A percentile compares a stretch with the other conserved stretches of the same genome.
phyloP scores from a whole-genome alignment of 2,888 invertebrate genomes.

The Lasioglossum calceatum region DNA sequence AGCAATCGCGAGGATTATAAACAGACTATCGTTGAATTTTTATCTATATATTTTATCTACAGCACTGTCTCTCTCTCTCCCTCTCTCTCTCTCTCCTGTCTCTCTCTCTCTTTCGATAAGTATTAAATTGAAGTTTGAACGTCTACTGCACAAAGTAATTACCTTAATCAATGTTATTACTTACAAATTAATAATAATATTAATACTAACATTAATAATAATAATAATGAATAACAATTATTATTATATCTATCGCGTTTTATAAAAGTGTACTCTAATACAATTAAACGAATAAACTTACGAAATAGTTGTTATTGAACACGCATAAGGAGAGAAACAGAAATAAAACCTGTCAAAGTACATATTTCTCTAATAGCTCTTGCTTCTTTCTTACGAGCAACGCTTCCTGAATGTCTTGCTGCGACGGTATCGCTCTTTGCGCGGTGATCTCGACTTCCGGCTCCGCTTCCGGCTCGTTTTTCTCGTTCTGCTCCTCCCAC shows the following conservation, averaged over 20 bases:
- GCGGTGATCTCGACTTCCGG: constrained; percentile 88
- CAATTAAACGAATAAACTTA: constrained; percentile 78
- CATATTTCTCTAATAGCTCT: constrained; percentile 95
- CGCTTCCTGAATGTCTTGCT: constrained; percentile 97
- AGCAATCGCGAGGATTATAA: constrained; percentile 70
- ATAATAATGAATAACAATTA: constrained; percentile 47
- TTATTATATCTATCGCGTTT: constrained; percentile 83
- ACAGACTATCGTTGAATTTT: constrained; percentile 75
- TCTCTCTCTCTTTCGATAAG: constrained; percentile 73
- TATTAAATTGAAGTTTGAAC: constrained; percentile 81
- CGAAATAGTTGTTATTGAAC: constrained; percentile 77
- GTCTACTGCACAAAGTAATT: constrained; percentile 84
- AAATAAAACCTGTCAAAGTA: constrained; percentile 71
- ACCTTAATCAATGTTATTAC: constrained; percentile 83
- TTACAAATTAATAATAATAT: constrained; percentile 73
- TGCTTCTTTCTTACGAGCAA: constrained; percentile 95
- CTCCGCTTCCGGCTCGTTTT: constrained; percentile 86
- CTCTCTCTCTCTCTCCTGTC: constrained; percentile 67
- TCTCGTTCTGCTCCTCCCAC: constrained; percentile 89
- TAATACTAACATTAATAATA: neutral
- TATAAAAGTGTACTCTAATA: constrained; percentile 83
- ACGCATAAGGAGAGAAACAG: constrained; percentile 18
- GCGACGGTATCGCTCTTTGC: constrained; percentile 97
- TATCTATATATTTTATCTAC: constrained; percentile 80
- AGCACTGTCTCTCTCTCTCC: constrained; percentile 76